Evolutionary conservation across 2,888 invertebrate genomes (phyloP).

Genomic region (Pteria penguin): DNA sequence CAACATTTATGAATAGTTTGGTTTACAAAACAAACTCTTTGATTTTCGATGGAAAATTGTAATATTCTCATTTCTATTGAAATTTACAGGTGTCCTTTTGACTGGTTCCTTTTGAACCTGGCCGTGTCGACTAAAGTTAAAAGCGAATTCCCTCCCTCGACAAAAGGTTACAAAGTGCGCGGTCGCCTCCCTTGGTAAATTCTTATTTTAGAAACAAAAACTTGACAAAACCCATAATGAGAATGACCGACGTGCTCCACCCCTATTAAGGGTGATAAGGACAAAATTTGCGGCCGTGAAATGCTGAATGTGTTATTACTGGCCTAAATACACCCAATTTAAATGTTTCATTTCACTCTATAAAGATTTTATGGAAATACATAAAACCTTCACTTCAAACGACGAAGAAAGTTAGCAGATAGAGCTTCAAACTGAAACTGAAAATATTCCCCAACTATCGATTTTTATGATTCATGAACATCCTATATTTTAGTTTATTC

Average conservation of each 20-base stretch:
- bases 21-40: constrained; percentile 27
- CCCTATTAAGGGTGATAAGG: constrained; percentile 7
- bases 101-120: neutral
- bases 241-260: constrained; percentile 13
- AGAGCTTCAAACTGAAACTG: constrained; percentile 6
- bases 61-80: constrained; percentile 19
- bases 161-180: constrained; percentile 37
- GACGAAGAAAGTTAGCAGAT: no score
- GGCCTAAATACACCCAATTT: constrained; percentile 6
- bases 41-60: constrained; percentile 23
- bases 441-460: neutral
- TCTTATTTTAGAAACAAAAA: constrained; percentile 32
- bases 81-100: constrained; percentile 24
- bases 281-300: constrained; percentile 19
- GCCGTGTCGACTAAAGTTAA: constrained; percentile 4
- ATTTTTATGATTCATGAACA: no score
- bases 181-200: constrained; percentile 25
- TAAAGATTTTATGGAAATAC: constrained; percentile 23
- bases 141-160: constrained; percentile 13
- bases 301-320: constrained; percentile 13
- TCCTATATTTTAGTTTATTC: no score
- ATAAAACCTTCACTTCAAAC: constrained; percentile 31
- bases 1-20: neutral
- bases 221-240: constrained; percentile 37
- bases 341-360: constrained; percentile 16